Evolutionary conservation across 2,113 vertebrate species (phyloP).

Genomic region (Chaenocephalus aceratus): DNA sequence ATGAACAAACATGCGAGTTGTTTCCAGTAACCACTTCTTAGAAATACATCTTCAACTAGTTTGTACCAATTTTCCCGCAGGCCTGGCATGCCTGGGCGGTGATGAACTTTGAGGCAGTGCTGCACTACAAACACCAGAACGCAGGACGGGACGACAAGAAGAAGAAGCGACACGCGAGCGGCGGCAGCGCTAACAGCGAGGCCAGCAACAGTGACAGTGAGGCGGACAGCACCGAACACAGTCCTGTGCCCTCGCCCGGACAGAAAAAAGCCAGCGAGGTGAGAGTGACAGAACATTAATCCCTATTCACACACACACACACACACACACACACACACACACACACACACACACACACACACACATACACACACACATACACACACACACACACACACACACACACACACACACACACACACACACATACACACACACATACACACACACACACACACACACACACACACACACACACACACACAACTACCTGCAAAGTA

Average conservation of each 20-base stretch:
- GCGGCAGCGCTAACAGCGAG: constrained; percentile 91
- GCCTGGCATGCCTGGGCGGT: constrained; percentile 99
- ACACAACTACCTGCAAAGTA: too few species aligned
- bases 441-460: too few species aligned
- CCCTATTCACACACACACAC: too few species aligned
- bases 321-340: too few species aligned
- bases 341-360: too few species aligned
- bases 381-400: too few species aligned
- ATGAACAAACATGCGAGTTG: constrained; percentile 46
- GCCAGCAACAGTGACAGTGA: constrained; percentile 98
- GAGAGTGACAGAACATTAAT: constrained; percentile 24
- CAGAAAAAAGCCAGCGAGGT: constrained; percentile 97
- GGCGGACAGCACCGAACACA: constrained; percentile 92
- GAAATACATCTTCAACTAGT: constrained; percentile 14
- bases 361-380: too few species aligned
- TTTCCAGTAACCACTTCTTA: constrained; percentile 28
- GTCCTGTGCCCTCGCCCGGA: constrained; percentile 92
- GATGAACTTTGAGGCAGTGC: constrained; percentile 99
- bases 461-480: too few species aligned
- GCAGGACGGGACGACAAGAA: constrained; percentile 95
- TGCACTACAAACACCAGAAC: constrained; percentile 98
- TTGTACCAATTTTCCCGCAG: constrained; percentile 74
- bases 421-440: too few species aligned
- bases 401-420: too few species aligned
- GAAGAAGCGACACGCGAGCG: constrained; percentile 91